Evolutionary conservation across 2,797 vertebrate genomes (phyloP).

Genomic region (Orestias chungarensis): DNA sequence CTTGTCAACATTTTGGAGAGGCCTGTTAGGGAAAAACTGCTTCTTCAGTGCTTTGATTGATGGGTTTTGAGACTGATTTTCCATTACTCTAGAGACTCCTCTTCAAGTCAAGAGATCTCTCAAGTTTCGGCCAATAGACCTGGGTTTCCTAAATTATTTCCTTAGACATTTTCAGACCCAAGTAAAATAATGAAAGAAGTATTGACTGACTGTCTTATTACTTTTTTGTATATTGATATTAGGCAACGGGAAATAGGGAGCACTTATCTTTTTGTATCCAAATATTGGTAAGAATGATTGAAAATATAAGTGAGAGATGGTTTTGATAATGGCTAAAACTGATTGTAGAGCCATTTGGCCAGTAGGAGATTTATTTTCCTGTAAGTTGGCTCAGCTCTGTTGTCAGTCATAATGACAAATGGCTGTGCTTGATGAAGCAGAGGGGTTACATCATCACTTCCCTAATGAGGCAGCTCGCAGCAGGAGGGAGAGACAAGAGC

Average conservation of each 20-base stretch:
- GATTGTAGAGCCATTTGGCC: conserved; percentile 15
- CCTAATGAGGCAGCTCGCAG: conserved; percentile 76
- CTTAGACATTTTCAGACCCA: conserved; percentile 26
- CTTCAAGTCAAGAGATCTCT: conserved; percentile 64
- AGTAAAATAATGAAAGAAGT: conserved; percentile 29
- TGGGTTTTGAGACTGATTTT: conserved; percentile 58
- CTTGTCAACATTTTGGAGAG: conserved; percentile 60
- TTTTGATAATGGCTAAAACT: conserved; percentile 18
- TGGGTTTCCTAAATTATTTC: conserved; percentile 16
- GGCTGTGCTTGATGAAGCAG: conserved; percentile 67
- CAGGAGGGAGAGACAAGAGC: conserved; percentile 60
- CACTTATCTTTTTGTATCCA: not conserved
- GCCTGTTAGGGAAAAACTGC: conserved; percentile 43
- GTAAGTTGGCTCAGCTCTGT: conserved; percentile 48
- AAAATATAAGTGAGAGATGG: conserved; percentile 10
- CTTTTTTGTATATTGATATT: conserved; percentile 14
- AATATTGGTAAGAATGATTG: not conserved
- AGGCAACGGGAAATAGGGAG: not conserved
- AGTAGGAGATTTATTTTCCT: conserved; percentile 38
- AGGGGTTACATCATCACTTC: conserved; percentile 75
- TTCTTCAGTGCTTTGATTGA: conserved; percentile 65
- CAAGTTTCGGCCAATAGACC: conserved; percentile 54
- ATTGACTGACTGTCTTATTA: conserved; percentile 24
- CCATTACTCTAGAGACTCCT: conserved; percentile 56
- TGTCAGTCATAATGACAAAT: conserved; percentile 80